Evolutionary conservation across 30 jellyfish, hydroid and myxozoan species (phyloP), one percentile per base, ranked within the genome.

Genomic region (Turritopsis dohrnii): DNA sequence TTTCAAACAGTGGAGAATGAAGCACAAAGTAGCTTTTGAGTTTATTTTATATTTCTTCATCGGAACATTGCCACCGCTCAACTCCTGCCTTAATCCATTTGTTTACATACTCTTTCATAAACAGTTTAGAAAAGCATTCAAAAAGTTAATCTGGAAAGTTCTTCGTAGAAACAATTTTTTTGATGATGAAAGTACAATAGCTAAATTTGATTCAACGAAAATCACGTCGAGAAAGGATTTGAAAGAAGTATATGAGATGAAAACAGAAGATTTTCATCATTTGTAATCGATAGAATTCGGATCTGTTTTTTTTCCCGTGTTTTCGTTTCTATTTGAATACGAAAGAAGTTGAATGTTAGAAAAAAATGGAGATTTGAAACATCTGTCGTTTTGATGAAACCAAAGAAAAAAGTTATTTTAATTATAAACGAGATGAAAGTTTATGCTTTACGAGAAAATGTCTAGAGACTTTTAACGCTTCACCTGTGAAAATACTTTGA

Each of bases 71-170:
- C 97, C 97, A 60, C 88, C 96, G 29, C 84, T 91, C 53, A 86
- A 87, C 69, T 80, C 87, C 52, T 53, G 90, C 29, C 27, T 86
- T 52, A 91, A 91, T 65, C 97, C 97, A 28, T 87, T 91, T 81
- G 79, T 91, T 21, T 91, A 91, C 88, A 27, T 92, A 1, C 29
- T 91, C 28, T 80, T 86, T 54, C 81, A 87, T 72, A 71, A 87
- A 77, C 85, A 77, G 28, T 77, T 77, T 74, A 25, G 85, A 29
- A 77, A 29, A 29, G 72, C 74, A 24, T 29, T 60, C 28, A 77
- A 77, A 1, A 60, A n/a, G 1, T 77, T 77, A 60, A 77, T 30
- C 21, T 77, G 52, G 66, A 77, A 77, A 77, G 7, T 77, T 30
- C 72, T 77, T 13, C 66, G 25, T 19, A 53, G 29, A 18, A 23